Base-by-base conservation (phyloP, 2,113 vertebrate genomes). In the Girardinichthys multiradiatus region DNA sequence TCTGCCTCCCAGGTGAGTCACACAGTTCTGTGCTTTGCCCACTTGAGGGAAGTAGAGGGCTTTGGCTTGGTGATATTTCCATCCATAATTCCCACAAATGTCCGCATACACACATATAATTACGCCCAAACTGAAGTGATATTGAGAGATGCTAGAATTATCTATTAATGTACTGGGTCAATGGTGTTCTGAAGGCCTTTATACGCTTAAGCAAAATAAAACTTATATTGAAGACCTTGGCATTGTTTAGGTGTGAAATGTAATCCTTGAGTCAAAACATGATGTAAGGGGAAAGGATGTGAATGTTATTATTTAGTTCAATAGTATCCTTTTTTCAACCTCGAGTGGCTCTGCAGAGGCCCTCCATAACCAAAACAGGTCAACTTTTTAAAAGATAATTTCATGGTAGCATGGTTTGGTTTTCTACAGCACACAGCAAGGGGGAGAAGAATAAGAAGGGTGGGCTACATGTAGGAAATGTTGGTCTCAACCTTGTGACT, bases 41-140 rank as follows among this genome's bases (percentile, higher is more conserved):
- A 92, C 91, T 82, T 64, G 90, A 79, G 85, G 89, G 89, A 68
- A 90, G 89, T 88, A 89, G 85, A 91, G 87, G 72, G 84, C 91
- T 90, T 90, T 57, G 37, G 27, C 74, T 74, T 17, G 5, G 51
- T 61, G 35, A 81, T 45, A 68, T 76, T 77, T 80, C 45, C 62
- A 59, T 39, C 28, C 0, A 1, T 33, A 48, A 54, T 63, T 57
- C 35, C 11, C 29, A 17, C 31, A 17, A 62, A 64, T 33, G 27
- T 21, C 39, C 68, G n/a, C 70, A 28, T 30, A 29, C 2, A 28
- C 21, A 24, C 3, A 48, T 8, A 4, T n/a, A 30, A 30, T 77
- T 54, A 29, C 77, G 26, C 57, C 13, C 65, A 2, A 60, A 54
- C 70, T 14, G 77, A 79, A 77, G 30, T 62, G 63, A 70, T 62